Evolutionary conservation across 2,888 invertebrate species (phyloP).

Genomic region (Agrochola lota): DNA sequence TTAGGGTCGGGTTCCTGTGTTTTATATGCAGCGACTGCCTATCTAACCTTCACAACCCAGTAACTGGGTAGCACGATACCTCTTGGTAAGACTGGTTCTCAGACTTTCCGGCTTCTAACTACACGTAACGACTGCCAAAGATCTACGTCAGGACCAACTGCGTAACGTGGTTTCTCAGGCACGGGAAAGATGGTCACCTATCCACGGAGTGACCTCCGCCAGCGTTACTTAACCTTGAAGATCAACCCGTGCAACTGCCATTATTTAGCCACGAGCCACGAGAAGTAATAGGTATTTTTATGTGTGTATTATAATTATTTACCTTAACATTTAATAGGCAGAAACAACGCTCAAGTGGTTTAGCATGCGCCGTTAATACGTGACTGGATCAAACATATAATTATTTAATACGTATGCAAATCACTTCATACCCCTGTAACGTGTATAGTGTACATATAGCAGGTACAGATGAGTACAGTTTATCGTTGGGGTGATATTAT

Average conservation of each 20-base stretch:
- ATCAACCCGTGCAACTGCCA: too few relatives aligned
- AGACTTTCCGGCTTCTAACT: too few relatives aligned
- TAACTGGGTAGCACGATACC: too few relatives aligned
- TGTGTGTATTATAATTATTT: slow-evolving; percentile 31
- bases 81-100: too few relatives aligned
- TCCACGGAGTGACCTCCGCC: too few relatives aligned
- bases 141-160: too few relatives aligned
- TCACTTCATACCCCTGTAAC: slow-evolving; percentile 78
- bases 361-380: slow-evolving; percentile 60
- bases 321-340: slow-evolving; percentile 49
- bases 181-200: too few relatives aligned
- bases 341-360: slow-evolving; percentile 32
- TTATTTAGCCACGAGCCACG: background rate
- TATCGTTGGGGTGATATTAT: background rate
- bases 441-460: slow-evolving; percentile 69
- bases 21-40: background rate
- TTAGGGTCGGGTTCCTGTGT: background rate
- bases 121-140: too few relatives aligned
- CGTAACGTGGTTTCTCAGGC: too few relatives aligned
- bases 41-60: too few relatives aligned
- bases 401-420: slow-evolving; percentile 83
- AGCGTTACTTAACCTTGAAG: too few relatives aligned
- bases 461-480: slow-evolving; percentile 69
- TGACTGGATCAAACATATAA: slow-evolving; percentile 60
- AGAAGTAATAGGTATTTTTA: slow-evolving; percentile 17